Percentiles rank a stretch among this genome's conserved stretches.
Evolutionary conservation across 2,888 invertebrate genomes (phyloP).

Genomic region (Thelaira solivaga): DNA sequence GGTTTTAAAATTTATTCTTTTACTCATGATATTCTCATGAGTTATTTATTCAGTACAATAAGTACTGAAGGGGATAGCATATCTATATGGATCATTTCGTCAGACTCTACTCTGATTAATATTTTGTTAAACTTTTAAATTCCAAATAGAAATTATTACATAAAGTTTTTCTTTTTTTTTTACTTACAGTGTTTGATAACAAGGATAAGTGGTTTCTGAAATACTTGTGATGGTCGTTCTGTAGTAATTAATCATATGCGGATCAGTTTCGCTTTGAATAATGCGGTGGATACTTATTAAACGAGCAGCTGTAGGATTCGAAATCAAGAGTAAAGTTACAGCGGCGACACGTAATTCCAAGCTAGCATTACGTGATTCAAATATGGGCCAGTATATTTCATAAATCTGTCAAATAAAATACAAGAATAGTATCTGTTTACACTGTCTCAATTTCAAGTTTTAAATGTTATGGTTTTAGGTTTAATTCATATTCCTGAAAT

Average conservation of each 20-base stretch:
- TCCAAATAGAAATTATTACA: no score
- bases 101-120: no score
- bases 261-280: slow-evolving; percentile 80
- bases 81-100: no score
- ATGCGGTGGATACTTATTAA: slow-evolving; percentile 84
- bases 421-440: no score
- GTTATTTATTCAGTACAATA: no score
- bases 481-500: no score
- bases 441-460: no score
- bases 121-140: no score
- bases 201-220: slow-evolving; percentile 82
- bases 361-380: slow-evolving; percentile 82
- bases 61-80: no score
- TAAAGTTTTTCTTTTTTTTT: not conserved
- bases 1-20: no score
- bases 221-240: slow-evolving; percentile 84
- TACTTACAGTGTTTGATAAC: slow-evolving; percentile 83
- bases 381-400: slow-evolving; percentile 83
- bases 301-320: slow-evolving; percentile 82
- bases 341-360: slow-evolving; percentile 83
- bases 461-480: no score
- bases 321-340: slow-evolving; percentile 81
- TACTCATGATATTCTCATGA: no score
- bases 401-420: slow-evolving; percentile 76
- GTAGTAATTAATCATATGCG: slow-evolving; percentile 84